Base-by-base conservation (phyloP, 1,140 invertebrate genomes). In the Sitophilus oryzae region DNA sequence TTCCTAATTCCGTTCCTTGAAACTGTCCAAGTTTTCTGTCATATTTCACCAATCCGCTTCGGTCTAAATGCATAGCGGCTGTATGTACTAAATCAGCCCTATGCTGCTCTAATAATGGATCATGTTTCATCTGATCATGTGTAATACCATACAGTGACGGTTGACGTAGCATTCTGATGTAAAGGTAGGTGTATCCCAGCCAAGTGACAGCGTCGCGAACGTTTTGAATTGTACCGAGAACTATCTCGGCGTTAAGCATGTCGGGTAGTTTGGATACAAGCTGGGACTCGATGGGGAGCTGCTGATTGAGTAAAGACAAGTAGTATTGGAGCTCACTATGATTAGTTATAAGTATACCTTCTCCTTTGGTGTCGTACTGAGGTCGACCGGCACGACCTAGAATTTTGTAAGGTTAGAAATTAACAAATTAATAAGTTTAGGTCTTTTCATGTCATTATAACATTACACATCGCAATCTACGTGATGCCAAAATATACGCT, bases 261-360 rank as follows among this genome's bases (percentile, higher is more conserved):
- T 99, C 96, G 0, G 96, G 86, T 56, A 99, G 75, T 74, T 90
- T 91, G 18, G 82, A 78, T 5, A 92, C 77, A 43, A 93, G 73
- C 69, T 93, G 91, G 0, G 88, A 91, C 70, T 93, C 91, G 38
- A 92, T 90, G 0, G 89, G 89, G 41, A 96, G 74, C 71, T 99
- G 96, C 71, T 99, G 95, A 77, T 99, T 99, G 54, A 99, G 78
- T 16, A 99, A 77, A 0, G 95, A 98, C 9, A 99, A 77, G 74
- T 99, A 99, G 72, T 96, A 99, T 67, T 98, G 96, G 3, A 99
- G 78, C 74, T 99, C 96, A 62, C 91, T 94, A 73, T 99, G 96
- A 73, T 98, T 98, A 0, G 97, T 99, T 23, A 99, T 96, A 11
- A 99, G 80, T 62, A 99, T 98, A 68, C 96, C 97, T 76, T 98